Conservation (phyloP, 2,797 vertebrate species). For the Echeneis naucrates region DNA sequence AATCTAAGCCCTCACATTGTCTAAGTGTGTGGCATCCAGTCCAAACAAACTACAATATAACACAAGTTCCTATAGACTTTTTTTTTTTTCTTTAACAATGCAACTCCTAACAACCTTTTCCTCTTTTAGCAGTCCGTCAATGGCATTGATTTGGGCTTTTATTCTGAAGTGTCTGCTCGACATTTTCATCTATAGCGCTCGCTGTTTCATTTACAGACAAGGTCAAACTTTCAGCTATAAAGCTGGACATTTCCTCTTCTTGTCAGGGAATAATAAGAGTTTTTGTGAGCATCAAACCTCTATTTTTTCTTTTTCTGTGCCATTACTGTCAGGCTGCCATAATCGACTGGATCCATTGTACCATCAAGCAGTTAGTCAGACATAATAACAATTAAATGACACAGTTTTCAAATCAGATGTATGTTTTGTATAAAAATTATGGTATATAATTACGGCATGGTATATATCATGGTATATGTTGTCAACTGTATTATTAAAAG, state of each 20-base stretch:
- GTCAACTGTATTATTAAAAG: conserved; percentile 10
- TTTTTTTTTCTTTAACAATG: too few species aligned
- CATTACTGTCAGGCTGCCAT: not conserved
- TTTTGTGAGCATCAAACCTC: conserved; percentile 3
- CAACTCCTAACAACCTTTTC: conserved; percentile 1
- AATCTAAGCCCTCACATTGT: not conserved
- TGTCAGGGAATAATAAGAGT: not conserved
- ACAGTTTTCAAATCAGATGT: conserved; percentile 1
- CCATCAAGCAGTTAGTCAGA: not conserved
- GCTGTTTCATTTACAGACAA: not conserved
- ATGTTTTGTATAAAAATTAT: not conserved
- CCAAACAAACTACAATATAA: not conserved
- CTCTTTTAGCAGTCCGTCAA: conserved; percentile 4
- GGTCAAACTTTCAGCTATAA: not conserved
- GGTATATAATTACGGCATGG: too few species aligned
- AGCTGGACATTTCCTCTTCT: conserved; percentile 4
- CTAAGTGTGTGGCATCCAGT: not conserved
- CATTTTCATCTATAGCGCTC: not conserved
- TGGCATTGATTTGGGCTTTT: conserved; percentile 7
- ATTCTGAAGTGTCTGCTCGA: not conserved
- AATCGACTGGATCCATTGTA: not conserved
- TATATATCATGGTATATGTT: not conserved
- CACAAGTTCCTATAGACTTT: not conserved
- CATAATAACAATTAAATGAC: not conserved
- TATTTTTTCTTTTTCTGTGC: not conserved